phyloP scores from a whole-genome alignment of 2,113 vertebrate species.

The Erinaceus europaeus region DNA sequence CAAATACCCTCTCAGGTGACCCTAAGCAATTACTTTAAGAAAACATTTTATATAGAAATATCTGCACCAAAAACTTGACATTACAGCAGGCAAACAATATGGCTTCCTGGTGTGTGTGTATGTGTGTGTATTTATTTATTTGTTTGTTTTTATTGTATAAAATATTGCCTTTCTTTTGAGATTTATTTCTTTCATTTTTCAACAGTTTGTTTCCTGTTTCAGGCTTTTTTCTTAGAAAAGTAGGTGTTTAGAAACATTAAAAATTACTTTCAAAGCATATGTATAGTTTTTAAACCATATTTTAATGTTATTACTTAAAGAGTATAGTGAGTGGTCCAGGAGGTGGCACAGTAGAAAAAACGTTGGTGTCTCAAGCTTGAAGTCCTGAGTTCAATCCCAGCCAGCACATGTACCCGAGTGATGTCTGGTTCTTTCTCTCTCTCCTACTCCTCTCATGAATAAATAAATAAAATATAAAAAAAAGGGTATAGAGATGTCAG shows the following conservation, averaged over 20 bases:
- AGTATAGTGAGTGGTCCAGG: too few relatives aligned
- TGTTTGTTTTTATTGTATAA: background rate
- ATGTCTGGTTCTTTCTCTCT: too few relatives aligned
- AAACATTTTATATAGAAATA: conserved; percentile 11
- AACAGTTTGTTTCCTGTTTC: conserved; percentile 4
- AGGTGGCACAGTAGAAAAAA: too few relatives aligned
- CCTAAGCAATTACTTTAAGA: background rate
- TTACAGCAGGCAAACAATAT: background rate
- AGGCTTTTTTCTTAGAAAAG: background rate
- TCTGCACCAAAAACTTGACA: background rate
- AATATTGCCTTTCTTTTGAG: background rate
- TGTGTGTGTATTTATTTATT: too few relatives aligned
- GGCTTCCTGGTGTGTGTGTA: too few relatives aligned
- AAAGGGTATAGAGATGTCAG: too few relatives aligned
- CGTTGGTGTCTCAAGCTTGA: too few relatives aligned
- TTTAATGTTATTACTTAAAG: conserved; percentile 32
- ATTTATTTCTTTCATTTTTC: background rate
- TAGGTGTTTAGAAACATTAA: background rate
- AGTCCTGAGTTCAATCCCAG: too few relatives aligned
- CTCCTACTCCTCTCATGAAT: too few relatives aligned
- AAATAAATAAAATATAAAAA: too few relatives aligned
- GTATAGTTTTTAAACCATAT: background rate
- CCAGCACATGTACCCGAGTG: too few relatives aligned
- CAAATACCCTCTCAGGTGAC: too few relatives aligned
- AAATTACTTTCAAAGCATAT: background rate